Conservation (phyloP, 2,888 invertebrate genomes). For the Lithophane semibrunnea region DNA sequence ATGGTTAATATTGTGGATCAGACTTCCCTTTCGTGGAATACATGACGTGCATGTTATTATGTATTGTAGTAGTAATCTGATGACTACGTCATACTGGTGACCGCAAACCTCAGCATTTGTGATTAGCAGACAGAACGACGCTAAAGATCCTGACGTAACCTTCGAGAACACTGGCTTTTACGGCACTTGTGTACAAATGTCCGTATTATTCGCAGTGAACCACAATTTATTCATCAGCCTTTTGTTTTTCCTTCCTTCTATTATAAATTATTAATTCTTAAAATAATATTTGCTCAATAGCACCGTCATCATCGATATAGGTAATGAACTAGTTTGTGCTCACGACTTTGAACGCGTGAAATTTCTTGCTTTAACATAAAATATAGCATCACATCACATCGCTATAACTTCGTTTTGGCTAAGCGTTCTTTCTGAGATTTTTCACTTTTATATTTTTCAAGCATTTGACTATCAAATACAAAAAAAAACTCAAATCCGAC, state of each 20-base stretch:
- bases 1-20: background rate
- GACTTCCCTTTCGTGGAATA: background rate
- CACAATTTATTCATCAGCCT: background rate
- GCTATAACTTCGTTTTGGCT: no score
- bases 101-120: background rate
- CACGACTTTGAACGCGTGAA: background rate
- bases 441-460: no score
- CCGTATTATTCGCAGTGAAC: background rate
- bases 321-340: background rate
- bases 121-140: background rate
- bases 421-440: no score
- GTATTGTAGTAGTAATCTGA: background rate
- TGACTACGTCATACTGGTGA: background rate
- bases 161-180: background rate
- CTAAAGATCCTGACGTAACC: background rate
- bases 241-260: conserved; percentile 22
- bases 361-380: no score
- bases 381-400: no score
- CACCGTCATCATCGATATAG: background rate
- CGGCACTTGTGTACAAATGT: background rate
- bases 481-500: no score
- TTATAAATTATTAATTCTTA: conserved; percentile 13
- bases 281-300: conserved; percentile 32
- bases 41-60: background rate
- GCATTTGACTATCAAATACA: no score